phyloP scores from a whole-genome alignment of 1,140 invertebrate genomes.

The Drosophila lowei region DNA sequence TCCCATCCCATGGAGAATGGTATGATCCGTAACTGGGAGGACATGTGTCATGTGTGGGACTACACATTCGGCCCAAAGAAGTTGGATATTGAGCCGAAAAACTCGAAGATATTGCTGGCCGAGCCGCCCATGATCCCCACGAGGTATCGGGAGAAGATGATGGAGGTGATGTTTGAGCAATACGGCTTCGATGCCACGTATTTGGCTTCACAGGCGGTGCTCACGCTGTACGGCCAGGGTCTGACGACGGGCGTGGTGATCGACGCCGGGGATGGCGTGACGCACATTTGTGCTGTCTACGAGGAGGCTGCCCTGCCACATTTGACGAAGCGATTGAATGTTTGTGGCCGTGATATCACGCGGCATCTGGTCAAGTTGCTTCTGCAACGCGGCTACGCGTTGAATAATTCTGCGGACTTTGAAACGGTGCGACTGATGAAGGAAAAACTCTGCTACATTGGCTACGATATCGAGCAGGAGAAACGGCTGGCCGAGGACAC shows the following conservation, averaged over 20 bases:
- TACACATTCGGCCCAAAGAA: slow-evolving; percentile 99
- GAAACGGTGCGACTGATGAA: slow-evolving; percentile 99
- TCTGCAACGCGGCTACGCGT: slow-evolving; percentile 97
- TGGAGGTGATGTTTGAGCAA: slow-evolving; percentile 99
- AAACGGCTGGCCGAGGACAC: slow-evolving; percentile 98
- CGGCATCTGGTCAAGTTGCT: slow-evolving; percentile 98
- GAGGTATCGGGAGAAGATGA: slow-evolving; percentile 99
- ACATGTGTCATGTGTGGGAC: slow-evolving; percentile 99
- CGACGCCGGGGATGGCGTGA: slow-evolving; percentile 99
- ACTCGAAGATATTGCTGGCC: slow-evolving; percentile 98
- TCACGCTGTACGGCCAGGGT: slow-evolving; percentile 99
- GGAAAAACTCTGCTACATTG: slow-evolving; percentile 99
- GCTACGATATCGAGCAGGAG: slow-evolving; percentile 99
- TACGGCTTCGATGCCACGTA: slow-evolving; percentile 98
- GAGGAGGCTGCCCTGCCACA: slow-evolving; percentile 98
- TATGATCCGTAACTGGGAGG: slow-evolving; percentile 96
- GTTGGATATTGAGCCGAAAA: slow-evolving; percentile 96
- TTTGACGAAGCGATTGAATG: slow-evolving; percentile 96
- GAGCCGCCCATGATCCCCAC: slow-evolving; percentile 99
- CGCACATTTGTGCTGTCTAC: slow-evolving; percentile 99
- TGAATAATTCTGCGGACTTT: slow-evolving; percentile 99
- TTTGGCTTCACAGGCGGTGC: slow-evolving; percentile 98
- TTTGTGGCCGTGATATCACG: slow-evolving; percentile 99
- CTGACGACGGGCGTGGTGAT: slow-evolving; percentile 99
- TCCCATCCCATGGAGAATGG: slow-evolving; percentile 99